Evolutionary conservation across 2,113 vertebrate genomes (phyloP).

Genomic region (Coracopsis vasa): DNA sequence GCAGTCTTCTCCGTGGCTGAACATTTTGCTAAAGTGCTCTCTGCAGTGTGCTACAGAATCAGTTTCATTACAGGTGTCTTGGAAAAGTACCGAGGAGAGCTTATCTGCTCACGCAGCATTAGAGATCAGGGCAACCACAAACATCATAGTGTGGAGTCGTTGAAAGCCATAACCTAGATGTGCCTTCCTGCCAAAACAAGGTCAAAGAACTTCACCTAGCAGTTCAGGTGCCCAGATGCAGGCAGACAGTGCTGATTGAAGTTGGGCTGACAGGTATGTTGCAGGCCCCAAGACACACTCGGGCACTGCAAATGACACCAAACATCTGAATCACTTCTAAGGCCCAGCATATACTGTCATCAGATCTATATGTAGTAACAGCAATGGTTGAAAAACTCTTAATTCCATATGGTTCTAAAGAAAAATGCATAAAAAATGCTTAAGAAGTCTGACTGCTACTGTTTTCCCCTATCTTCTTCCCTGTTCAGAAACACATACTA

Average conservation of each 20-base stretch:
- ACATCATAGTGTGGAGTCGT: accelerated
- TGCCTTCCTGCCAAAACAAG: not conserved
- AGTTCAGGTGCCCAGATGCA: not conserved
- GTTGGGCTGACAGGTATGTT: not conserved
- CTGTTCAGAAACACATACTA: not conserved
- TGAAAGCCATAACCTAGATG: not conserved
- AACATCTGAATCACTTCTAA: not conserved
- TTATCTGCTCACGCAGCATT: not conserved
- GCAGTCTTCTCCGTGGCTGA: not conserved
- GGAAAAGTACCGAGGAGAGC: not conserved
- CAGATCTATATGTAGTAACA: not conserved
- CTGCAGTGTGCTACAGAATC: not conserved
- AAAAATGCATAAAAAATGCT: not conserved
- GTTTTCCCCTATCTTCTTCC: not conserved
- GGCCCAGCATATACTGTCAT: not conserved
- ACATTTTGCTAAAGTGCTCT: not conserved
- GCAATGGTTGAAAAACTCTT: not conserved
- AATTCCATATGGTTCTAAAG: not conserved
- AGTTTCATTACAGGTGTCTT: not conserved
- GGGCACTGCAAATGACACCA: not conserved
- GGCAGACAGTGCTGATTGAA: not conserved
- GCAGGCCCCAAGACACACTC: not conserved
- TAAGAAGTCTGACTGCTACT: not conserved
- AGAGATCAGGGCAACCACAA: not conserved
- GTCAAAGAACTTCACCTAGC: not conserved